Base-by-base conservation (phyloP, 2,113 vertebrate genomes). In the Carollia perspicillata region DNA sequence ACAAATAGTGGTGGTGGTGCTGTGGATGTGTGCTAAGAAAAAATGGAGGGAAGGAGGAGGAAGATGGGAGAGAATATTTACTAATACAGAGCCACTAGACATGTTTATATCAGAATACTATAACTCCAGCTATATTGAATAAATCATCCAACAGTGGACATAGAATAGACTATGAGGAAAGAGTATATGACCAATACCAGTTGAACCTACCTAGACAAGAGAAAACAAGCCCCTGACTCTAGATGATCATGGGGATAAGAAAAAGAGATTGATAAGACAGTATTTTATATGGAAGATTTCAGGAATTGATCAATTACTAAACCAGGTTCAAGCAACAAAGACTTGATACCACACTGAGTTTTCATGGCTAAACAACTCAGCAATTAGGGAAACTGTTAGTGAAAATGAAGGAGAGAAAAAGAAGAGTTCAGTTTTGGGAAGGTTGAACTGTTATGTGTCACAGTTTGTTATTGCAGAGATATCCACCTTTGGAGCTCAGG, bases 11-110 rank as follows among this genome's bases (percentile, higher is more conserved):
- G 35, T 40, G 55, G 8, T 84, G 20, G 8, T 17, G 8, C 30
- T 18, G 5, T 20, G 10, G 4, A 2, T 33, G 2, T 44, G 4
- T 1, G 12, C 33, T 1, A 9, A 22, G 26, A 8, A 69, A n/a
- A 10, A 9, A 77, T 5, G 12, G 8, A 17, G 5, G 1, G 8
- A 44, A n/a, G 35, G 26, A 55, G 49, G 28, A 8, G 47, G 30
- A 8, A 49, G 16, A 49, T n/a, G 17, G 47, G 44, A 17, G 26
- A 42, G 42, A 28, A 18, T 35, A 63, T 51, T 72, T 30, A 69
- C 33, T 63, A 75, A 69, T 22, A 87, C 40, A 28, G 12, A 89
- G 16, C 37, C 14, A 33, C 9, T 26, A 47, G 20, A 90, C 12
- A 69, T 69, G 40, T 69, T 84, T 55, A 42, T 33, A 66, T 63